phyloP scores from a whole-genome alignment of 2,797 vertebrate genomes.

The Acestrorhynchus altus region DNA sequence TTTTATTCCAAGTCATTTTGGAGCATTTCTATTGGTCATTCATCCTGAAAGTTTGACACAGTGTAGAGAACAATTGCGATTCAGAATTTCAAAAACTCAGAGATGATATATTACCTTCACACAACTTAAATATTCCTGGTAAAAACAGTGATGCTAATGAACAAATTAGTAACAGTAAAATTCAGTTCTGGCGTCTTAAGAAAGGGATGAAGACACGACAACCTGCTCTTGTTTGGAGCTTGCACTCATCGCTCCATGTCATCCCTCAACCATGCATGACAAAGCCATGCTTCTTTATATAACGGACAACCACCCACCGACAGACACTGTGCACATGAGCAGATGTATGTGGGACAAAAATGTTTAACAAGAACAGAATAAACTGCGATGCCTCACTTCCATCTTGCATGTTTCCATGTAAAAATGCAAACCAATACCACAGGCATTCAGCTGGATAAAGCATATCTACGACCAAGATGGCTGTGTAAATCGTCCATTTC shows the following conservation, averaged over 20 bases:
- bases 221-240: constrained; percentile 6
- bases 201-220: no score
- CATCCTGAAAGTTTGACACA: no score
- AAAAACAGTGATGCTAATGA: no score
- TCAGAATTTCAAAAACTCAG: no score
- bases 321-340: not conserved
- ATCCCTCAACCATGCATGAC: not conserved
- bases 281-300: no score
- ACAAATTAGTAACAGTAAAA: no score
- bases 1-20: no score
- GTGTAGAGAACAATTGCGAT: no score
- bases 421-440: not conserved
- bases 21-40: no score
- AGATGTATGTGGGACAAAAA: not conserved
- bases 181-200: no score
- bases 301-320: not conserved
- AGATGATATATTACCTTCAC: no score
- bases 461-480: not conserved
- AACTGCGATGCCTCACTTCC: not conserved
- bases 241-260: not conserved
- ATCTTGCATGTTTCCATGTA: not conserved
- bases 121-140: no score
- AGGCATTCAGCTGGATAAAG: not conserved
- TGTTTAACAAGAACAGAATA: not conserved
- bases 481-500: not conserved